Conservation (phyloP, 30 jellyfish, hydroid and myxozoan species). For the Nemopilema nomurai region DNA sequence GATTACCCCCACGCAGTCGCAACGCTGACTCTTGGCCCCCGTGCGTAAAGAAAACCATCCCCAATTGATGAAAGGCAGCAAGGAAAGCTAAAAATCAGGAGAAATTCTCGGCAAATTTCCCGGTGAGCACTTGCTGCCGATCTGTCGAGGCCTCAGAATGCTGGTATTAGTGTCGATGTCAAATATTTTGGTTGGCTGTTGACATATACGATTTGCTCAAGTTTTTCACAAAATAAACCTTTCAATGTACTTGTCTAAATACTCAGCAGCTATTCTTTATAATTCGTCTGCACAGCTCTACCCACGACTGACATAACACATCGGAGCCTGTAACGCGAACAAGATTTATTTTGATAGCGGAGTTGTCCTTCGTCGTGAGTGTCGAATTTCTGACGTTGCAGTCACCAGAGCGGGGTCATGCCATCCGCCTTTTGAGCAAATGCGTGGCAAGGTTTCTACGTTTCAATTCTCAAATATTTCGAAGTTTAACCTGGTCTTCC, state of each 20-base stretch:
- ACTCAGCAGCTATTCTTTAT: slow-evolving; percentile 26
- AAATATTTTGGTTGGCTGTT: slow-evolving; percentile 67
- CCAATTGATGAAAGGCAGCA: neutral
- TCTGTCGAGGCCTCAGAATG: neutral
- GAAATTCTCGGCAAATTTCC: neutral
- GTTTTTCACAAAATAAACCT: slow-evolving; percentile 64
- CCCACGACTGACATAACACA: neutral
- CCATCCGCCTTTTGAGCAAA: neutral
- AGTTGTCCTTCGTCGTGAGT: neutral
- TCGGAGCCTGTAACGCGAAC: neutral
- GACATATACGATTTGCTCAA: slow-evolving; percentile 51
- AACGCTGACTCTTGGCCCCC: neutral
- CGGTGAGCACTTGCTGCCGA: neutral
- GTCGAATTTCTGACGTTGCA: neutral
- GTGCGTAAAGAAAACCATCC: neutral
- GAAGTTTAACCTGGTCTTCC: neutral
- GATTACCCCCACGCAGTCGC: slow-evolving; percentile 43
- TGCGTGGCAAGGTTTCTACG: neutral
- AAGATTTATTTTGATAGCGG: neutral
- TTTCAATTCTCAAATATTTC: neutral
- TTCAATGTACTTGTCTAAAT: slow-evolving; percentile 13
- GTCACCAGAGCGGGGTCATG: neutral
- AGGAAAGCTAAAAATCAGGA: neutral
- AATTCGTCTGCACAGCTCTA: slow-evolving; percentile 12
- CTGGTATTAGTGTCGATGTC: slow-evolving; percentile 23